Percentiles rank a stretch among this genome's conserved stretches.
phyloP scores from a whole-genome alignment of 2,113 vertebrate genomes.

The Psittacula cyanocephala region DNA sequence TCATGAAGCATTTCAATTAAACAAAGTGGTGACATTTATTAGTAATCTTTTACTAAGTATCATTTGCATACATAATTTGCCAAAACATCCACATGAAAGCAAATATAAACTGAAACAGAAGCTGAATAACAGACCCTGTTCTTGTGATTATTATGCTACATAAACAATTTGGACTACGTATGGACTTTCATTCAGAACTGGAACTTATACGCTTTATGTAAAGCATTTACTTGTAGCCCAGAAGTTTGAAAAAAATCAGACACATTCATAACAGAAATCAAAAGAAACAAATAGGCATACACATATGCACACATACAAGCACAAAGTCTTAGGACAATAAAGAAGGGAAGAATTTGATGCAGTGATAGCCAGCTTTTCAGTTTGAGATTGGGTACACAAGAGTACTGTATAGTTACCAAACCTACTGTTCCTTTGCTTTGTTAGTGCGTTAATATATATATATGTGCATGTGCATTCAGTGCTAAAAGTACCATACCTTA shows the following conservation, averaged over 20 bases:
- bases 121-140: neutral
- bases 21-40: neutral
- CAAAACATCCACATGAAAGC: neutral
- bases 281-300: neutral
- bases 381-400: neutral
- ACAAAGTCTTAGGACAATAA: neutral
- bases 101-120: neutral
- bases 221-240: neutral
- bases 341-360: neutral
- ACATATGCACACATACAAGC: neutral
- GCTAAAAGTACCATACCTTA: slow-evolving; percentile 80
- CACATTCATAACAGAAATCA: neutral
- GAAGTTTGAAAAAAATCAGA: neutral
- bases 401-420: neutral
- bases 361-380: neutral
- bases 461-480: neutral
- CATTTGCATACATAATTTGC: neutral
- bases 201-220: neutral
- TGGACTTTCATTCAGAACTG: neutral
- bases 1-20: neutral
- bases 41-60: neutral
- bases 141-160: neutral
- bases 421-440: neutral
- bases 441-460: neutral
- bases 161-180: neutral